Evolutionary conservation across 2,113 vertebrate species (phyloP).

Genomic region (Columba janthina): DNA sequence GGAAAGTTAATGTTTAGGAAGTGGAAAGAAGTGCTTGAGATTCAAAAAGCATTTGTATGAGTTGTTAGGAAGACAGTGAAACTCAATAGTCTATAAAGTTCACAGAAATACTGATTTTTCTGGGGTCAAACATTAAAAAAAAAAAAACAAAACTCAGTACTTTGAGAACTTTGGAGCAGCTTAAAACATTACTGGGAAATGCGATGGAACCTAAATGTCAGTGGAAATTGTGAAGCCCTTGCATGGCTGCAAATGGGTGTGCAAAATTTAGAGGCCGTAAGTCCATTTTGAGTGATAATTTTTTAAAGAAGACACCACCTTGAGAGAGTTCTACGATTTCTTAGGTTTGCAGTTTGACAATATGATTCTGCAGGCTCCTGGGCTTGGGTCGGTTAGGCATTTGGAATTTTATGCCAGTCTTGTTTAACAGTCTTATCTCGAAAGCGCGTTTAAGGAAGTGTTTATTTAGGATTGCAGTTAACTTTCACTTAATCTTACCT

Average conservation of each 20-base stretch:
- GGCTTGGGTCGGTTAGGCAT: fast-evolving
- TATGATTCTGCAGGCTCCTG: fast-evolving
- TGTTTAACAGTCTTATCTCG: background rate
- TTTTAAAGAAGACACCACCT: no score
- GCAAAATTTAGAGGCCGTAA: background rate
- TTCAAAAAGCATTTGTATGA: fast-evolving
- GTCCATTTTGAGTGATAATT: background rate
- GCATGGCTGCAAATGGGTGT: background rate
- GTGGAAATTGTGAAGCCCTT: background rate
- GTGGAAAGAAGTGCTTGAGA: background rate
- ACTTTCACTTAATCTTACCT: background rate
- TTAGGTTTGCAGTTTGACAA: background rate
- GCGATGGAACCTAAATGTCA: fast-evolving
- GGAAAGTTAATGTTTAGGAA: background rate
- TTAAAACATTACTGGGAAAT: fast-evolving
- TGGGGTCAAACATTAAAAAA: background rate
- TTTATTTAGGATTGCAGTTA: background rate
- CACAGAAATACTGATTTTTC: background rate
- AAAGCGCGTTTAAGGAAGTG: background rate
- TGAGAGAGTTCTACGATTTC: background rate
- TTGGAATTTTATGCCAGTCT: background rate
- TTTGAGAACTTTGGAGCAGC: background rate
- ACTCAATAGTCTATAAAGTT: background rate
- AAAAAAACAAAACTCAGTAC: fast-evolving
- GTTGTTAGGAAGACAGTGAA: background rate